These are phyloP conservation scores for Corapipo altera DNA, from an alignment of 2,113 vertebrate genomes.

Conservation along the genomic window DNA sequence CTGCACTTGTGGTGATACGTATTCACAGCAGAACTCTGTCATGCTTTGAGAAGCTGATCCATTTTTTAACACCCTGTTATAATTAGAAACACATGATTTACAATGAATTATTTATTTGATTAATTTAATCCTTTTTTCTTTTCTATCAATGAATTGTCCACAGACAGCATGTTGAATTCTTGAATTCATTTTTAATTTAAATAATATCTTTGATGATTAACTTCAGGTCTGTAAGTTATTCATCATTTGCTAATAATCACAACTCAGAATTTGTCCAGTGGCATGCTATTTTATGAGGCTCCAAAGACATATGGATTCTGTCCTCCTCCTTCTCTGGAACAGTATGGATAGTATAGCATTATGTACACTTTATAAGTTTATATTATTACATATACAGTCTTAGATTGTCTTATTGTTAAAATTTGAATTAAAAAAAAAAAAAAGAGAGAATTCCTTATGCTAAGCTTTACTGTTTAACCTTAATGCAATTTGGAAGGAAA, in stretches of 20 bases:
- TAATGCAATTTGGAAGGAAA: neutral
- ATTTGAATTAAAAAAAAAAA: neutral
- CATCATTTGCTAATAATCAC: neutral
- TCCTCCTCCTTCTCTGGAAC: neutral
- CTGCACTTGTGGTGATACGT: neutral
- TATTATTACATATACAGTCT: neutral
- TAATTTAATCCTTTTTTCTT: conserved; percentile 33
- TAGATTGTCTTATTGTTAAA: neutral
- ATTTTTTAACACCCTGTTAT: conserved; percentile 48
- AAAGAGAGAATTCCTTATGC: fast-evolving
- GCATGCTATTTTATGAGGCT: neutral
- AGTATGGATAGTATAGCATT: neutral
- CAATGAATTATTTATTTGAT: conserved; percentile 62
- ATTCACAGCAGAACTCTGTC: neutral
- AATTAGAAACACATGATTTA: conserved; percentile 39
- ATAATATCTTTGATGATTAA: conserved; percentile 28
- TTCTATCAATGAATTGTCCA: conserved; percentile 10
- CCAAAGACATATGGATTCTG: neutral
- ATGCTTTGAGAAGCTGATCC: neutral
- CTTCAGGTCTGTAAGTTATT: neutral
- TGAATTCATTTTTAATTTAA: conserved; percentile 48
- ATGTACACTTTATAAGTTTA: neutral
- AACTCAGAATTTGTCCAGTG: neutral
- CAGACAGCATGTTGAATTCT: conserved; percentile 10
- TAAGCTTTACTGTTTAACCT: neutral